Conservation (phyloP, 2,797 vertebrate species). For the Danio aesculapii region DNA sequence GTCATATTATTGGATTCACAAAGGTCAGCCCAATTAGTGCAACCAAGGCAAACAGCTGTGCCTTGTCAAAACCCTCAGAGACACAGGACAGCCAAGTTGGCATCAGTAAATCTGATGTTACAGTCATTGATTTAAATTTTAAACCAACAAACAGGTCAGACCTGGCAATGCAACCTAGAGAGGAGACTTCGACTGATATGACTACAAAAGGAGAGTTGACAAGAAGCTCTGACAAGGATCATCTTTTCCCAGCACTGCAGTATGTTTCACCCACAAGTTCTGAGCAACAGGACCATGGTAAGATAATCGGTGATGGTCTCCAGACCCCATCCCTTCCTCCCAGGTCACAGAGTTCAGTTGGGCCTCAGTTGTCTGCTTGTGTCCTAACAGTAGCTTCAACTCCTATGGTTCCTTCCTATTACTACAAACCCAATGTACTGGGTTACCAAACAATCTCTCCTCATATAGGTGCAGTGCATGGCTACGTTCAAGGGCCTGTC, state of each 20-base stretch:
- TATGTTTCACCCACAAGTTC: conserved; percentile 34
- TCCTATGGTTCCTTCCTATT: conserved; percentile 65
- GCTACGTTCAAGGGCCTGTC: conserved; percentile 62
- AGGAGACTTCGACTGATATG: background rate
- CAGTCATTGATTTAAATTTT: conserved; percentile 40
- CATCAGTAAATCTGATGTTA: conserved; percentile 40
- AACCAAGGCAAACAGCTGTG: conserved; percentile 51
- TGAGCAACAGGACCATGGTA: conserved; percentile 23
- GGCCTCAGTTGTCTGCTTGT: conserved; percentile 42
- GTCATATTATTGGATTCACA: conserved; percentile 50
- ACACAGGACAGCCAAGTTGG: conserved; percentile 58
- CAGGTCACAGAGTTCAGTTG: conserved; percentile 49
- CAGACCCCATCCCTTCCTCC: conserved; percentile 41
- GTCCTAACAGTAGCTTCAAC: conserved; percentile 57
- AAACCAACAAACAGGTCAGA: conserved; percentile 40
- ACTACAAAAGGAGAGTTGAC: conserved; percentile 36
- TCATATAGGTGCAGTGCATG: conserved; percentile 55
- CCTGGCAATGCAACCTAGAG: conserved; percentile 22
- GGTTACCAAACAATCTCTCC: conserved; percentile 65
- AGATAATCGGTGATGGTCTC: conserved; percentile 32
- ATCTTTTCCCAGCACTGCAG: conserved; percentile 18
- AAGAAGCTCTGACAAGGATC: conserved; percentile 39
- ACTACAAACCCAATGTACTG: conserved; percentile 55
- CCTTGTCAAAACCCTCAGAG: conserved; percentile 42
- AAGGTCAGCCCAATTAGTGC: conserved; percentile 57